phyloP scores from a whole-genome alignment of 2,113 vertebrate genomes.

The Amphiprion percula region DNA sequence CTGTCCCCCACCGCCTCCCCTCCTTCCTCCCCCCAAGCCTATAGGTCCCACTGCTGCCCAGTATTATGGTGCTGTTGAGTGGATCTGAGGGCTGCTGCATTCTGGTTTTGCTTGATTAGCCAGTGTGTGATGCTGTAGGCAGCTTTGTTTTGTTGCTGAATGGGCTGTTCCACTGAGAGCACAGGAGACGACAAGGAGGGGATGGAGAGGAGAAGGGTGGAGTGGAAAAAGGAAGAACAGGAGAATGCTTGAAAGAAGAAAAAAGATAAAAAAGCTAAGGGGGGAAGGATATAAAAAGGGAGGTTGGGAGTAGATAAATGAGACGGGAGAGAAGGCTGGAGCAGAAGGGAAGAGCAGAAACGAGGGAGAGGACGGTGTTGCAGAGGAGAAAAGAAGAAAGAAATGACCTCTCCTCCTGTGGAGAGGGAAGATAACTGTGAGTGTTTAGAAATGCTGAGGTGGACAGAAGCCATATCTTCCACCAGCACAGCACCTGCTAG shows the following conservation, averaged over 20 bases:
- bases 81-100: conserved; percentile 68
- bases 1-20: neutral
- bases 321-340: conserved; percentile 47
- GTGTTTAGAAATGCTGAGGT: conserved; percentile 81
- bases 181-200: conserved; percentile 51
- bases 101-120: conserved; percentile 81
- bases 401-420: conserved; percentile 79
- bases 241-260: conserved; percentile 29
- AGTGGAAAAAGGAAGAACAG: conserved; percentile 52
- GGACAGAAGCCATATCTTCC: conserved; percentile 81
- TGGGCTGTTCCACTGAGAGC: conserved; percentile 74
- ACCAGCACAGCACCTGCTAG: conserved; percentile 77
- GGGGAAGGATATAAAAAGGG: conserved; percentile 53
- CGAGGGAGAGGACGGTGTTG: conserved; percentile 48
- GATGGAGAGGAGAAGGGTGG: conserved; percentile 47
- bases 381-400: conserved; percentile 59
- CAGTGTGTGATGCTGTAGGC: conserved; percentile 76
- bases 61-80: conserved; percentile 55
- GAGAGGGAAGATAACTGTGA: conserved; percentile 75
- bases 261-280: conserved; percentile 43
- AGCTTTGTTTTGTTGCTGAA: conserved; percentile 82
- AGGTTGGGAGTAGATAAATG: conserved; percentile 70
- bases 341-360: conserved; percentile 40
- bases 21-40: neutral
- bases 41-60: conserved; percentile 26